phyloP scores from a whole-genome alignment of 2,888 invertebrate genomes.

The Catotricha subobsoleta region DNA sequence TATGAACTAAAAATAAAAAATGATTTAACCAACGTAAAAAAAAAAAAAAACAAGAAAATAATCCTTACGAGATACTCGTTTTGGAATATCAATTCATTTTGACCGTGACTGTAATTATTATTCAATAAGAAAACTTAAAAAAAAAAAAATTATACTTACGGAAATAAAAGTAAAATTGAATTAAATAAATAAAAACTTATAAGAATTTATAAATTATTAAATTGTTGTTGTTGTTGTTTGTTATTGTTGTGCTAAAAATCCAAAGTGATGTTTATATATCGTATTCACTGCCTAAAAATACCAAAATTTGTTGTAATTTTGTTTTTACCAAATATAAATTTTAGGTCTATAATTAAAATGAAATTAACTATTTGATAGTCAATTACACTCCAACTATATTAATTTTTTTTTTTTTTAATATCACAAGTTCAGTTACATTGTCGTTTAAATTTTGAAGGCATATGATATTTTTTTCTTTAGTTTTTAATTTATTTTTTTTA shows the following conservation, averaged over 20 bases:
- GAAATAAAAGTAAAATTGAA: conserved; percentile 7
- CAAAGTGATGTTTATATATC: conserved; percentile 3
- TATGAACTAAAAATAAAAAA: too few species aligned
- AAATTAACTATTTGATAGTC: conserved; percentile 7
- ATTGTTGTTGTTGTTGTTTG: conserved; percentile 5
- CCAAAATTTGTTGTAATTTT: conserved; percentile 3
- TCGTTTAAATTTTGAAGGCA: conserved; percentile 21
- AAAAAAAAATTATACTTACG: background rate
- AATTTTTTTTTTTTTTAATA: conserved; percentile 19
- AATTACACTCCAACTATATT: conserved; percentile 4
- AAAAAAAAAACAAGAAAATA: too few species aligned
- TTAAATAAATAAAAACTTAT: conserved; percentile 12
- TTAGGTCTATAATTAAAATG: conserved; percentile 6
- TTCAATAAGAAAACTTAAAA: background rate
- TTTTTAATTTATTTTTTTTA: conserved; percentile 13
- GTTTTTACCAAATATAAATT: conserved; percentile 5
- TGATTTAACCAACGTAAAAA: too few species aligned
- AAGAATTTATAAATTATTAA: conserved; percentile 1
- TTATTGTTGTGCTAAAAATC: conserved; percentile 6
- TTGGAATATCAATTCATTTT: too few species aligned
- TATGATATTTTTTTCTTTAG: conserved; percentile 9
- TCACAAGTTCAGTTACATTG: conserved; percentile 32
- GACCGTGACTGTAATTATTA: too few species aligned
- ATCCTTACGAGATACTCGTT: too few species aligned
- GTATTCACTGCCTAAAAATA: conserved; percentile 6